Percentiles rank a stretch among this genome's conserved stretches.
Evolutionary conservation across 2,797 vertebrate species (phyloP).

Genomic region (Phalanger gymnotis): DNA sequence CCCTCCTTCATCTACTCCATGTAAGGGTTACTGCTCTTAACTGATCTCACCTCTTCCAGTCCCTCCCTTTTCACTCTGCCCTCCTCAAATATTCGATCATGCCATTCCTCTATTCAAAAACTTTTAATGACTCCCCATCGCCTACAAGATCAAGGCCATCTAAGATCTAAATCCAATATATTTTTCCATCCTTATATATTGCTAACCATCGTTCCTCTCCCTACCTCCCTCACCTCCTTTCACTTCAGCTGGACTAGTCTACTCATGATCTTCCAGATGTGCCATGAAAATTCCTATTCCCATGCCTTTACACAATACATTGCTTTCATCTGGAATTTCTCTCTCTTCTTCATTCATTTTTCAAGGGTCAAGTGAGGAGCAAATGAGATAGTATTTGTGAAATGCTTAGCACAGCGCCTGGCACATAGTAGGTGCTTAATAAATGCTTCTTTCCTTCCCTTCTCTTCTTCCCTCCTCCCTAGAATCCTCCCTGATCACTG

Average conservation of each 20-base stretch:
- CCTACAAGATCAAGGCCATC: background rate
- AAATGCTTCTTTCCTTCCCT: background rate
- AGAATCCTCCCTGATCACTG: background rate
- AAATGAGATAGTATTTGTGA: background rate
- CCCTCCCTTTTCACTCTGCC: background rate
- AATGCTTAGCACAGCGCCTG: background rate
- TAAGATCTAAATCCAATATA: background rate
- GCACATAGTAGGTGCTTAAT: background rate
- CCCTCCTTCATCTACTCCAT: background rate
- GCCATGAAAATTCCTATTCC: background rate
- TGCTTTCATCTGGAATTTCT: background rate
- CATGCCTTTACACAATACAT: background rate
- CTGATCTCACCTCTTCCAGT: background rate
- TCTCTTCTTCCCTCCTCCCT: background rate
- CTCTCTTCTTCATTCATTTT: background rate
- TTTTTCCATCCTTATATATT: background rate
- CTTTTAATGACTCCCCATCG: background rate
- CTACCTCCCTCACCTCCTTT: background rate
- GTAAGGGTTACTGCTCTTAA: background rate
- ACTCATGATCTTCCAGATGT: background rate
- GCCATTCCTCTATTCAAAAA: background rate
- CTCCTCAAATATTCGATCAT: background rate
- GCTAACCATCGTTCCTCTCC: background rate
- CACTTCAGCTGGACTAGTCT: background rate
- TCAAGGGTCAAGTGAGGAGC: background rate